phyloP scores from a whole-genome alignment of 2,888 invertebrate species.

The Patella ulyssiponensis region DNA sequence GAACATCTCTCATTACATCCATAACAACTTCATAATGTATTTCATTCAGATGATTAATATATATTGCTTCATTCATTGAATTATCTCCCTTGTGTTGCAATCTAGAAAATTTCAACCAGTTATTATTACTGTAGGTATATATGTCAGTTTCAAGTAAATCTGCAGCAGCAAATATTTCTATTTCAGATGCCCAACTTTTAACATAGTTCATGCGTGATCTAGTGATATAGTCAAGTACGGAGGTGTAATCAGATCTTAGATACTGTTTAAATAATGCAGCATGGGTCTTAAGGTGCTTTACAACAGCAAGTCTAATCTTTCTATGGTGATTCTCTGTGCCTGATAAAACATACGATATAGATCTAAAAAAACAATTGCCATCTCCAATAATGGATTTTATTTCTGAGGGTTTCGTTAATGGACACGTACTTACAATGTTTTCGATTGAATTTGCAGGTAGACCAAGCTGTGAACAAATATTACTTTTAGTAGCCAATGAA shows the following conservation, averaged over 20 bases:
- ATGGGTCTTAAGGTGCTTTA: not conserved
- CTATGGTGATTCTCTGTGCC: not conserved
- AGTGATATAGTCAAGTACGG: not conserved
- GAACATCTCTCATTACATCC: not conserved
- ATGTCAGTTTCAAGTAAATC: not conserved
- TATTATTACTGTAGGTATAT: not conserved
- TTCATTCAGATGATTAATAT: not conserved
- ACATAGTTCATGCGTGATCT: not conserved
- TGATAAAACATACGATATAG: not conserved
- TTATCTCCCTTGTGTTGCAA: not conserved
- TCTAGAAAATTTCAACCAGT: not conserved
- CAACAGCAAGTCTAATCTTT: not conserved
- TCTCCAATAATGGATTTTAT: not conserved
- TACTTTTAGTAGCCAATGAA: not conserved
- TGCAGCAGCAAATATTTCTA: not conserved
- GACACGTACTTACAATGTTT: not conserved
- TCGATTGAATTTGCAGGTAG: not conserved
- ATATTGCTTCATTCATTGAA: not conserved
- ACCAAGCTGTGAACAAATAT: not conserved
- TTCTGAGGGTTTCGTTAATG: not conserved
- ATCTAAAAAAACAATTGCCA: not conserved
- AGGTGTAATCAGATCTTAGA: not conserved
- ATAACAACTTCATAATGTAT: not conserved
- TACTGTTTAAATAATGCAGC: not conserved
- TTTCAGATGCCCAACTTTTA: not conserved